A percentile compares a stretch with the other conserved stretches of the same genome.
phyloP scores from a whole-genome alignment of 1,140 invertebrate genomes.

The Agrilus planipennis region DNA sequence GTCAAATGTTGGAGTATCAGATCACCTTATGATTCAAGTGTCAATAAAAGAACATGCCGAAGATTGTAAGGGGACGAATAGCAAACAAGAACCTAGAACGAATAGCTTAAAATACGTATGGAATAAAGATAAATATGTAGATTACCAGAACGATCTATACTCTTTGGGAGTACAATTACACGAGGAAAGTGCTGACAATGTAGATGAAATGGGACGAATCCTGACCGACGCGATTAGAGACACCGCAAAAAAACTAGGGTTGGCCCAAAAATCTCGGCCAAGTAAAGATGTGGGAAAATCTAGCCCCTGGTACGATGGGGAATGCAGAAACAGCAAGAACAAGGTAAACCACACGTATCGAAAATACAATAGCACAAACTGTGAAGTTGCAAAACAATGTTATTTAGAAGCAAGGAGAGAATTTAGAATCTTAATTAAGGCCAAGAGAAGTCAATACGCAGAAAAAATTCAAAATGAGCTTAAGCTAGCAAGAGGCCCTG shows the following conservation, averaged over 20 bases:
- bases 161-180: no score
- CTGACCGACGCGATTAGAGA: background rate
- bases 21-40: background rate
- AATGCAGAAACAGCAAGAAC: no score
- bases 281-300: background rate
- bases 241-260: background rate
- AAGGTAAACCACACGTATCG: no score
- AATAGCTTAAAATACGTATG: background rate
- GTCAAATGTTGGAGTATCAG: background rate
- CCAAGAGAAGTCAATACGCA: background rate
- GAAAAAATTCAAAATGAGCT: background rate
- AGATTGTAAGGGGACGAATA: background rate
- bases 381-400: background rate
- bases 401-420: background rate
- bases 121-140: background rate
- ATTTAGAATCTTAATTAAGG: background rate
- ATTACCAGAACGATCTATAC: background rate
- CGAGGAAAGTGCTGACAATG: no score
- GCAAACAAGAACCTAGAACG: background rate
- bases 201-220: background rate
- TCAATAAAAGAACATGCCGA: background rate
- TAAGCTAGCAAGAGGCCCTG: background rate
- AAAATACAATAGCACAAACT: no score
- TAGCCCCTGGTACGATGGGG: no score
- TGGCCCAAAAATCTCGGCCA: background rate